Evolutionary conservation across 2,113 vertebrate genomes (phyloP), one percentile per base, ranked within the genome.

Genomic region (Poeciliopsis retropinna): DNA sequence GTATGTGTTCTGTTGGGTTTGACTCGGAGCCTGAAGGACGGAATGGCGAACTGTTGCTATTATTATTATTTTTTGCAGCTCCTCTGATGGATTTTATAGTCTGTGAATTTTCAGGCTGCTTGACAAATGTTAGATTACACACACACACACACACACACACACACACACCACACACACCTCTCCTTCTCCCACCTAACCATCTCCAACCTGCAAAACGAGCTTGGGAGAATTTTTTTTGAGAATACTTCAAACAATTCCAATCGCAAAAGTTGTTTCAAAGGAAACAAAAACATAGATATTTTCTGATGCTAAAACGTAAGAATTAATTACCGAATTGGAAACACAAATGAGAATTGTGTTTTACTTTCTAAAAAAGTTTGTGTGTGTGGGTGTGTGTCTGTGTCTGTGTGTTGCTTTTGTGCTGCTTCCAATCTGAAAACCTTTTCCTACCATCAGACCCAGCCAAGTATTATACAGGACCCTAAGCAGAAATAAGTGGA

Each of bases 1-100:
- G 74, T 57, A 67, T 32, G 34, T 39, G 14, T 68, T 79, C 71
- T 78, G 75, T 29, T 74, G 80, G 47, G 34, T 77, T 70, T 80
- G 66, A 79, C 79, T 82, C 77, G 41, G 31, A 75, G 74, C 37
- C 68, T 69, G 70, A 30, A 64, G 9, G 62, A 27, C 30, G 37
- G 74, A 60, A 29, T 41, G 65, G 31, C 17, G 27, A 41, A 67
- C 68, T 73, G 64, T n/a, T 85, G 77, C 70, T 67, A 31, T 44
- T 41, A 9, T 37, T 11, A 9, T 37, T 31, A 11, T 64, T 12
- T 39, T 51, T 22, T 62, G 70, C 14, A 32, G 54, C 62, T 76
- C 60, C 1, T 67, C 73, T 57, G 60, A 34, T 11, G 63, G 30
- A 62, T 61, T 75, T 4, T 29, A 11, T 62, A 51, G 25, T 74